Evolutionary conservation across 2,113 vertebrate species (phyloP).

Genomic region (Rhadina sibilatrix): DNA sequence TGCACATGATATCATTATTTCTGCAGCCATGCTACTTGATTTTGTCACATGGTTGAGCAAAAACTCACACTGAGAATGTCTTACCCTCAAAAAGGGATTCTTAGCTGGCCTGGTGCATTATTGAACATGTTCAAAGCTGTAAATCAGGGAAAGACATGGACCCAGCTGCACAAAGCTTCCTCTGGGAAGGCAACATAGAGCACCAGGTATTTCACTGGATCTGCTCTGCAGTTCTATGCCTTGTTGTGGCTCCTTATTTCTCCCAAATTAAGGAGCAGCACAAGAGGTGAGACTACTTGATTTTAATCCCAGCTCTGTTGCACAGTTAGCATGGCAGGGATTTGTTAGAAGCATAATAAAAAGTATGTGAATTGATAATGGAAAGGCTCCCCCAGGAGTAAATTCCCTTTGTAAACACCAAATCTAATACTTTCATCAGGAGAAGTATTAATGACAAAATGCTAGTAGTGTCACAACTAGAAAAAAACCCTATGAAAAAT

Average conservation of each 20-base stretch:
- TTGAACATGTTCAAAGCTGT: neutral
- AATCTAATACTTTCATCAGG: neutral
- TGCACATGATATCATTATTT: neutral
- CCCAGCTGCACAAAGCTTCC: neutral
- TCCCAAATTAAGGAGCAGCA: neutral
- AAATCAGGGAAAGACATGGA: neutral
- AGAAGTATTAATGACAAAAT: neutral
- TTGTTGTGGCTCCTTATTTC: neutral
- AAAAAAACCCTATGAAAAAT: neutral
- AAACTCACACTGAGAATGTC: neutral
- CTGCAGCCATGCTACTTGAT: neutral
- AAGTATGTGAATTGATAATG: neutral
- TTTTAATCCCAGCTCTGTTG: neutral
- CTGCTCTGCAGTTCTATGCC: neutral
- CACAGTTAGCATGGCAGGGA: neutral
- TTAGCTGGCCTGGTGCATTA: neutral
- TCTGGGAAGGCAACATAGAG: neutral
- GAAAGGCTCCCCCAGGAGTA: neutral
- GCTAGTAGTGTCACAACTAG: neutral
- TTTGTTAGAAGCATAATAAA: neutral
- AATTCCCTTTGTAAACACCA: slow-evolving; percentile 4
- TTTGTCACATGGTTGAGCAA: neutral
- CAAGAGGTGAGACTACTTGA: neutral
- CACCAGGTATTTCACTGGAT: neutral
- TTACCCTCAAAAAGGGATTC: neutral